These are phyloP conservation scores for Euplagia quadripunctaria DNA, from an alignment of 2,888 invertebrate species.

Conservation along the genomic window DNA sequence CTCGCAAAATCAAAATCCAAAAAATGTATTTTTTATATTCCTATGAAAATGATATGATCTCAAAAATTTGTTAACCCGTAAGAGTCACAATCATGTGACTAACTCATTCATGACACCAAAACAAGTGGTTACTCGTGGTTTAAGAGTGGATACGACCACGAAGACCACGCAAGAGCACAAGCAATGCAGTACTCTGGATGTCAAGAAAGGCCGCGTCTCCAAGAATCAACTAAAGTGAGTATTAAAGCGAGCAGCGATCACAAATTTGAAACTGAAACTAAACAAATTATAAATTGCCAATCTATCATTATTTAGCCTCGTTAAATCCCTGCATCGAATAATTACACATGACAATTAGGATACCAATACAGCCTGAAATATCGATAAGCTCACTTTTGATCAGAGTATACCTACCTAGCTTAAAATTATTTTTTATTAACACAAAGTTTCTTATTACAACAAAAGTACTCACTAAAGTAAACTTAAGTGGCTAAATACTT, in stretches of 20 bases:
- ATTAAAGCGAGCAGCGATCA: not conserved
- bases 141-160: not conserved
- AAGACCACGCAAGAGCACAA: constrained; percentile 3
- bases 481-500: too few relatives aligned
- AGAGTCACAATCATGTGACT: not conserved
- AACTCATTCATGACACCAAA: not conserved
- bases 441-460: too few relatives aligned
- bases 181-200: constrained; percentile 8
- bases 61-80: not conserved
- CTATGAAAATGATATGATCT: constrained; percentile 7
- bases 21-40: constrained; percentile 22
- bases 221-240: constrained; percentile 6
- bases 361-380: too few relatives aligned
- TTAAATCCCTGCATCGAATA: too few relatives aligned
- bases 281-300: not conserved
- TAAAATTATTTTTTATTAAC: too few relatives aligned
- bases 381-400: too few relatives aligned
- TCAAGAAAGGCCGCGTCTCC: constrained; percentile 1
- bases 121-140: constrained; percentile 2
- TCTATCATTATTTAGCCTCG: not conserved
- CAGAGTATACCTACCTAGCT: too few relatives aligned
- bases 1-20: constrained; percentile 4
- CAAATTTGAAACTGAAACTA: not conserved
- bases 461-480: too few relatives aligned
- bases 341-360: too few relatives aligned